A percentile compares a stretch with the other conserved stretches of the same genome.
phyloP scores from a whole-genome alignment of 2,888 invertebrate genomes.

The Zonitis immaculata region DNA sequence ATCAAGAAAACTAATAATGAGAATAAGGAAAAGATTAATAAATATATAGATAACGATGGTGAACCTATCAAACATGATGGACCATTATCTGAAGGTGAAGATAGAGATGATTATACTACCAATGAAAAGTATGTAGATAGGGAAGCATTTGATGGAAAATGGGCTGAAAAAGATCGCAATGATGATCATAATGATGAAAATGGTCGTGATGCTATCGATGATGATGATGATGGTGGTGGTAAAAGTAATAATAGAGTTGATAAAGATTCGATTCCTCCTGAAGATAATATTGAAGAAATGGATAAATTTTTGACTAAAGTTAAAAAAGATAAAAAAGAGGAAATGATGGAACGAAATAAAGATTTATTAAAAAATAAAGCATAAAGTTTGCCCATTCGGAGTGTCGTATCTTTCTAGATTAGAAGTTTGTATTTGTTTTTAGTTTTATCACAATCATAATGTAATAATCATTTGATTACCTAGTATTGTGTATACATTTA shows the following conservation, averaged over 20 bases:
- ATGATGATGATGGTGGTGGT: slow-evolving; percentile 24
- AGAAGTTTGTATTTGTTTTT: slow-evolving; percentile 2
- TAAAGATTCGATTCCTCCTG: slow-evolving; percentile 36
- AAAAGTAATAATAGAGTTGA: slow-evolving; percentile 16
- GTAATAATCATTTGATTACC: slow-evolving; percentile 2
- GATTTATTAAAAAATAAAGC: slow-evolving; percentile 47
- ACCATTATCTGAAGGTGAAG: slow-evolving; percentile 57
- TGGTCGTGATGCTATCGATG: slow-evolving; percentile 20
- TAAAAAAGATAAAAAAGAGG: slow-evolving; percentile 56
- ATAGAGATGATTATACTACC: slow-evolving; percentile 52
- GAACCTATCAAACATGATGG: slow-evolving; percentile 52
- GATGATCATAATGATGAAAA: slow-evolving; percentile 22
- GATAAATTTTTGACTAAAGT: slow-evolving; percentile 55
- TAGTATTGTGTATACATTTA: slow-evolving; percentile 1
- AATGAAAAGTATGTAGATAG: slow-evolving; percentile 53
- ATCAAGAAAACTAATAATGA: slow-evolving; percentile 47
- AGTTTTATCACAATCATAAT: neutral
- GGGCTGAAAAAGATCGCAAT: slow-evolving; percentile 56
- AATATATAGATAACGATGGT: slow-evolving; percentile 50
- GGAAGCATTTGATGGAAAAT: slow-evolving; percentile 62
- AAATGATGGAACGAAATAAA: slow-evolving; percentile 54
- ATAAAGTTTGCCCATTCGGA: slow-evolving; percentile 6
- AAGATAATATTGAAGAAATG: slow-evolving; percentile 52
- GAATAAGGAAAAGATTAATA: slow-evolving; percentile 57
- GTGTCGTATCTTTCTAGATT: slow-evolving; percentile 2